Evolutionary conservation across 2,797 vertebrate genomes (phyloP).

Genomic region (Allobates femoralis): DNA sequence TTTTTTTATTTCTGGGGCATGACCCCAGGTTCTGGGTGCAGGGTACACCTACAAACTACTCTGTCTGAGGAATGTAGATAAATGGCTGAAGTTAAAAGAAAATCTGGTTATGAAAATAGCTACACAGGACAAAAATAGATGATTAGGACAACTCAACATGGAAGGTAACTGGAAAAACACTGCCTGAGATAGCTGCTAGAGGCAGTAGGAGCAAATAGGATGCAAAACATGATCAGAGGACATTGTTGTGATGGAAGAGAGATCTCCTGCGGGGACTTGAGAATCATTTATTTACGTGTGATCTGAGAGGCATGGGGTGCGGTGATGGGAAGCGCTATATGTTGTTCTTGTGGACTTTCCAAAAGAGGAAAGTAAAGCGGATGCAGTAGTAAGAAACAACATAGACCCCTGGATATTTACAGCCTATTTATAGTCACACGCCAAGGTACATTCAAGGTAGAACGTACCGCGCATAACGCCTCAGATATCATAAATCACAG

Average conservation of each 20-base stretch:
- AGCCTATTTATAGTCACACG: not conserved
- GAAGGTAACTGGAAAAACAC: not conserved
- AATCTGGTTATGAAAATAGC: not conserved
- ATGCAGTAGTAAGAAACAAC: constrained; percentile 13
- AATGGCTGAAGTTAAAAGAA: not conserved
- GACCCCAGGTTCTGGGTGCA: not conserved
- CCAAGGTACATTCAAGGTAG: not conserved
- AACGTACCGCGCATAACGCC: not conserved
- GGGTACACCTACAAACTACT: not conserved
- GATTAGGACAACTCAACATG: not conserved
- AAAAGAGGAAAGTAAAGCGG: constrained; percentile 23
- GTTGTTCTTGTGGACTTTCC: constrained; percentile 3
- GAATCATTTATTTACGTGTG: constrained; percentile 40
- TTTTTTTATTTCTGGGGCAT: not conserved
- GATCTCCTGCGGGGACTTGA: not conserved
- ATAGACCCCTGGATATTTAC: not conserved
- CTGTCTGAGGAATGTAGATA: not conserved
- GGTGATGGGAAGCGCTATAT: constrained; percentile 35
- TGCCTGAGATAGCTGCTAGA: not conserved
- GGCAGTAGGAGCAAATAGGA: not conserved
- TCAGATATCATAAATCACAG: not conserved
- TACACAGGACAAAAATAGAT: not conserved
- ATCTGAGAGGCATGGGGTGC: constrained; percentile 28
- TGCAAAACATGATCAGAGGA: constrained; percentile 31
- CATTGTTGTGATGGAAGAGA: constrained; percentile 28